phyloP scores from a whole-genome alignment of 2,888 invertebrate genomes.

The Dione juno region DNA sequence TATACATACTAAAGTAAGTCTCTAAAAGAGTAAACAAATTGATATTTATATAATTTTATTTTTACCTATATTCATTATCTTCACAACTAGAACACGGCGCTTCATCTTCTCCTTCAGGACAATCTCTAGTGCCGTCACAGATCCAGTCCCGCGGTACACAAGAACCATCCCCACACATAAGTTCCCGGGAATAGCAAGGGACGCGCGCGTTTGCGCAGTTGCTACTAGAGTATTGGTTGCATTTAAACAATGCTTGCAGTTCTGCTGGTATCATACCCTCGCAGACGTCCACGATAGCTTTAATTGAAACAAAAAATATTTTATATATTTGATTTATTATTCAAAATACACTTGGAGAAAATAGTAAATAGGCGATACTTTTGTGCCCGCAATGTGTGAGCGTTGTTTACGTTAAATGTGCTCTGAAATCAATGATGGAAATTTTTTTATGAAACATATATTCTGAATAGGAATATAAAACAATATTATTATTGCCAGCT shows the following conservation, averaged over 20 bases:
- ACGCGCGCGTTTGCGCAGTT: constrained; percentile 81
- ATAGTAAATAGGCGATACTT: too few relatives aligned
- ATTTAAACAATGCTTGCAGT: constrained; percentile 83
- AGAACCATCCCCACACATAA: constrained; percentile 82
- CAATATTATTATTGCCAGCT: not conserved
- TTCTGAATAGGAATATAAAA: too few relatives aligned
- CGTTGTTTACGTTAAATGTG: too few relatives aligned
- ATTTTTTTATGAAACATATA: too few relatives aligned
- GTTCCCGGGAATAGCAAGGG: constrained; percentile 82
- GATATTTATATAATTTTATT: not conserved
- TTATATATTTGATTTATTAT: too few relatives aligned
- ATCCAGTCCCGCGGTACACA: constrained; percentile 86
- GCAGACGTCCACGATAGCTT: constrained; percentile 85
- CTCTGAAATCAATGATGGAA: too few relatives aligned
- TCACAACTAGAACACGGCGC: constrained; percentile 73
- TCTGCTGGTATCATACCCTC: constrained; percentile 84
- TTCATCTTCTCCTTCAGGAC: constrained; percentile 86
- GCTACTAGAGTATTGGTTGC: constrained; percentile 83
- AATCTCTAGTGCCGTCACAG: constrained; percentile 86
- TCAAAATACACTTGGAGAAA: too few relatives aligned
- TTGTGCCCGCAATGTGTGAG: too few relatives aligned
- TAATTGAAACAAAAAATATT: constrained; percentile 47
- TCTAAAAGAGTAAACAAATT: too few relatives aligned
- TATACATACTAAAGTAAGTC: too few relatives aligned
- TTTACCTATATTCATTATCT: constrained; percentile 67